phyloP scores from a whole-genome alignment of 2,113 vertebrate species.

The Myrmecophaga tridactyla region DNA sequence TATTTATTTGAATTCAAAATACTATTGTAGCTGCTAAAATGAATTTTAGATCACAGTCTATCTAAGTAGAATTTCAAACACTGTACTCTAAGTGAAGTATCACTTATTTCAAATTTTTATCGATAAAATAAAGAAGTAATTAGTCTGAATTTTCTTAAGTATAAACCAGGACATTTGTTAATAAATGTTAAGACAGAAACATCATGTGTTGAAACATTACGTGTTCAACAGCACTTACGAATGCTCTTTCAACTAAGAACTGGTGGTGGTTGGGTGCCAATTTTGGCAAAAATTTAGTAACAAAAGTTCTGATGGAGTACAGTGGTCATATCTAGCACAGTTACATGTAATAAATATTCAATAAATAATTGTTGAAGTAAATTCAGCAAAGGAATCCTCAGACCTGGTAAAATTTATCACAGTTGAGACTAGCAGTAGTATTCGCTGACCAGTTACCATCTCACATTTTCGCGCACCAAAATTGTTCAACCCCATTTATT shows the following conservation, averaged over 20 bases:
- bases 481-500: neutral
- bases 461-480: neutral
- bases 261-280: neutral
- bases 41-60: neutral
- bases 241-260: neutral
- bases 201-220: neutral
- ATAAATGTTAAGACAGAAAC: neutral
- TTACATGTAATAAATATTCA: neutral
- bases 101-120: conserved; percentile 35
- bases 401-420: neutral
- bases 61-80: neutral
- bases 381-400: neutral
- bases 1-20: conserved; percentile 21
- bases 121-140: neutral
- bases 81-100: neutral
- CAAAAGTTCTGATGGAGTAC: neutral
- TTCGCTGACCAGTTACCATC: neutral
- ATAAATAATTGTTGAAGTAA: neutral
- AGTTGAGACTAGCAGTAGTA: neutral
- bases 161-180: neutral
- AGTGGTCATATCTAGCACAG: neutral
- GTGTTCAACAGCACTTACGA: neutral
- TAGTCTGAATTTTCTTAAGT: conserved; percentile 3
- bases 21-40: conserved; percentile 24
- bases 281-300: neutral